Evolutionary conservation across 2,888 invertebrate species (phyloP).

Genomic region (Drosophila vallismaia): DNA sequence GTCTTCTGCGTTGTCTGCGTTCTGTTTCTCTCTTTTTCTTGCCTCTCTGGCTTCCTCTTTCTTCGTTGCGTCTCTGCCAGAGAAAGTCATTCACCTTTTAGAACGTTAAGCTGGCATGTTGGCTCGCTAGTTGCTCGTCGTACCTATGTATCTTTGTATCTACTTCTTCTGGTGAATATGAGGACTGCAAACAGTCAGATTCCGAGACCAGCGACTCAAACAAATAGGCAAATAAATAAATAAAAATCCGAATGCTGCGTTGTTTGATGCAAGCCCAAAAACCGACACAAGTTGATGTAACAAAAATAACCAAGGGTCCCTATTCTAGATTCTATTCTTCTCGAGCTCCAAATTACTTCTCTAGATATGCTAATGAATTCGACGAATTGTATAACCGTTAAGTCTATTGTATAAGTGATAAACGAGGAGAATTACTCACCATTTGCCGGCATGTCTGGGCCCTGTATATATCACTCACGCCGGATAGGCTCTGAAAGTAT

Average conservation of each 20-base stretch:
- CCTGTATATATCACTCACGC: constrained; percentile 83
- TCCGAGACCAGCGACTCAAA: constrained; percentile 23
- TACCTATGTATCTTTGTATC: constrained; percentile 41
- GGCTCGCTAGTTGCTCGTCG: constrained; percentile 24
- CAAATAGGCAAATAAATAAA: constrained; percentile 32
- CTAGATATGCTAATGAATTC: constrained; percentile 23
- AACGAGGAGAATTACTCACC: constrained; percentile 77
- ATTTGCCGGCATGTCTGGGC: constrained; percentile 82
- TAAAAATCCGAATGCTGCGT: constrained; percentile 40
- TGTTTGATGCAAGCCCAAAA: constrained; percentile 14
- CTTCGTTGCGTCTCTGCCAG: constrained; percentile 38
- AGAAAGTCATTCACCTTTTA: constrained; percentile 74
- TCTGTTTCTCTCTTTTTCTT: constrained; percentile 32
- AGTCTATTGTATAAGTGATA: constrained; percentile 30
- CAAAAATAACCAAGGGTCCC: constrained; percentile 20
- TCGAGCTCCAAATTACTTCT: constrained; percentile 2
- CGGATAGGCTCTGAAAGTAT: constrained; percentile 84
- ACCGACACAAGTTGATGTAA: constrained; percentile 31
- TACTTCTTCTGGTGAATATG: constrained; percentile 37
- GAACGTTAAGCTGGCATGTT: constrained; percentile 38
- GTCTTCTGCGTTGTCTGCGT: neutral
- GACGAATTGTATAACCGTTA: constrained; percentile 20
- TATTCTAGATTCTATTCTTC: constrained; percentile 31
- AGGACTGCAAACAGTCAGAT: constrained; percentile 63
- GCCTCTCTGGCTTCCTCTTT: constrained; percentile 26